phyloP scores from a whole-genome alignment of 2,113 vertebrate species.

The Puffinus mauretanicus region DNA sequence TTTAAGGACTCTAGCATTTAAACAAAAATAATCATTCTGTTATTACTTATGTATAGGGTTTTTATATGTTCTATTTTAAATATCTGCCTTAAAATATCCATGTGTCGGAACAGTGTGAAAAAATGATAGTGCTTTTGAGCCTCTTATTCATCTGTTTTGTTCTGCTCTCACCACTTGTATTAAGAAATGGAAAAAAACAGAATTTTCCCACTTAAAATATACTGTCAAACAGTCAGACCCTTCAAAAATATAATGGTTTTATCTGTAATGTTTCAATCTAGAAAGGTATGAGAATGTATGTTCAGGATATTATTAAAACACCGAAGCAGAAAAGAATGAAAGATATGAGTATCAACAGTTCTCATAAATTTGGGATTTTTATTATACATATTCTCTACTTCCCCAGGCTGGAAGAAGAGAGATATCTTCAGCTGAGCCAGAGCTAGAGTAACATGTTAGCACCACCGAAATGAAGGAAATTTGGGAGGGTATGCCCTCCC shows the following conservation, averaged over 20 bases:
- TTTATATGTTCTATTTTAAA: neutral
- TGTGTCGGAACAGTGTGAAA: neutral
- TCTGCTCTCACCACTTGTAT: neutral
- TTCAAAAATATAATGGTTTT: neutral
- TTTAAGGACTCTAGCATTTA: neutral
- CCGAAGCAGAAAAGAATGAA: neutral
- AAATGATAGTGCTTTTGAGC: neutral
- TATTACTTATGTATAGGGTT: neutral
- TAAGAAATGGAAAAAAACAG: rapidly evolving
- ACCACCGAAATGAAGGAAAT: neutral
- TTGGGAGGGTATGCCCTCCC: neutral
- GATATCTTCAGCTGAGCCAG: rapidly evolving
- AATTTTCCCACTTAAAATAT: neutral
- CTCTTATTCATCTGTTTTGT: neutral
- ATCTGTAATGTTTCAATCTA: neutral
- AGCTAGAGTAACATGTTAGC: neutral
- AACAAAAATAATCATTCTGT: neutral
- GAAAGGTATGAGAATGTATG: neutral
- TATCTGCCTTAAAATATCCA: neutral
- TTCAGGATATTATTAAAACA: neutral
- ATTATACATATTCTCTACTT: neutral
- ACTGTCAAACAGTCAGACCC: neutral
- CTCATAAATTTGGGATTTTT: neutral
- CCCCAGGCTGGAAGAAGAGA: neutral
- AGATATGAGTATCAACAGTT: neutral